phyloP scores from a whole-genome alignment of 2,888 invertebrate species.

The Hypercompe scribonia region DNA sequence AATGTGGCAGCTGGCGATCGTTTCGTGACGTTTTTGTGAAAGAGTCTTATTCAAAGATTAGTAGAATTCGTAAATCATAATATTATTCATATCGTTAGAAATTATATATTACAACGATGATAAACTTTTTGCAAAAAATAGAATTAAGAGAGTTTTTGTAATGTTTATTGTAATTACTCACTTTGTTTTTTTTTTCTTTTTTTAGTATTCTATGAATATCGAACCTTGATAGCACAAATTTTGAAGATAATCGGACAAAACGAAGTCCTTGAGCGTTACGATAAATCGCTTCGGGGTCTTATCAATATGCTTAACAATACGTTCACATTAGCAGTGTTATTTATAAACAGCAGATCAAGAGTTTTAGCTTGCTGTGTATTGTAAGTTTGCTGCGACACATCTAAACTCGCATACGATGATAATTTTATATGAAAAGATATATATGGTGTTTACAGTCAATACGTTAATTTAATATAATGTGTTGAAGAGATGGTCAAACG shows the following conservation, averaged over 20 bases:
- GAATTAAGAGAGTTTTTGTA: not conserved
- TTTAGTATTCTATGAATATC: not conserved
- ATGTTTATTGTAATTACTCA: not conserved
- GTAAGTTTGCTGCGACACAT: not conserved
- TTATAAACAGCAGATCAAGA: not conserved
- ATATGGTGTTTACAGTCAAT: too few species aligned
- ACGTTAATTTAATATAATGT: too few species aligned
- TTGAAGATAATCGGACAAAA: not conserved
- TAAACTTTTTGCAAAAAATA: not conserved
- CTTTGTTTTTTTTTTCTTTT: not conserved
- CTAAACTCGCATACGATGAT: too few species aligned
- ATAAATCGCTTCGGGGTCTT: not conserved
- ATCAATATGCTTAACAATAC: not conserved
- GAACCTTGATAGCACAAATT: not conserved
- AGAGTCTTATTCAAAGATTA: not conserved
- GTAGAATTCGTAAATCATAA: not conserved
- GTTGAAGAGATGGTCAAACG: too few species aligned
- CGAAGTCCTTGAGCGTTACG: too few species aligned
- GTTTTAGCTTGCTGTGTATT: not conserved
- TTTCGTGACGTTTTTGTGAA: not conserved
- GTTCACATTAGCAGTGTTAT: constrained; percentile 5
- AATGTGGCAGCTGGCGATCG: not conserved
- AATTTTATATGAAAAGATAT: too few species aligned
- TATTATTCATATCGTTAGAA: not conserved
- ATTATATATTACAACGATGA: not conserved